Base-by-base conservation (phyloP, 2,888 invertebrate genomes). In the Eupithecia exiguata region DNA sequence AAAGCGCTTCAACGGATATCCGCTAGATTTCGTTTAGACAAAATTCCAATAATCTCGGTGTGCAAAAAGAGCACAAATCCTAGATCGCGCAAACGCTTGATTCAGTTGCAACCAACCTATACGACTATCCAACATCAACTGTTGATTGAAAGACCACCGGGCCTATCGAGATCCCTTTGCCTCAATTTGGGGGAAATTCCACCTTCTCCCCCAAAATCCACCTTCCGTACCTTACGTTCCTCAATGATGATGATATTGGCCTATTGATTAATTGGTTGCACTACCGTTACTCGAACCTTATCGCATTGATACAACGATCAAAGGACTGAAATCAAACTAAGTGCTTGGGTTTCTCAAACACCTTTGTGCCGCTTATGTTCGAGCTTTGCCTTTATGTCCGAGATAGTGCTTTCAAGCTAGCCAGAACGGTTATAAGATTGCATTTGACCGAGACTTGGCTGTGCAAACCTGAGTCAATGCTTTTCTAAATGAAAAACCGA, bases 301-400 rank as follows among this genome's bases (percentile, higher is more conserved):
- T 61, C 67, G 14, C n/a, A 70, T 49, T 68, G 35, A 16, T n/a
- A 53, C 35, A 63, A 46, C 35, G 68, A 61, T 46, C 46, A 62
- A 62, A 72, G 58, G 38, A 43, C 62, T 25, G 30, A 61, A 68
- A 68, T 72, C 38, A 49, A n/a, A 38, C 68, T 49, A 49, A 72
- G 72, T 72, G 68, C 62, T 68, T 62, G 71, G 46, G 58, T 12
- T 49, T 65, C 61, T 43, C 21, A 71, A 46, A 43, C 67, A 61
- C 35, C 61, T 46, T 71, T 67, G 67, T 58, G 14, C 53, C 10
- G 10, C 53, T 21, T 53, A 53, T 53, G 49, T n/a, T n/a, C n/a
- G 18, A 49, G 49, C 49, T 49, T 49, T 49, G 53, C 53, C n/a
- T 21, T 53, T 21, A 53, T 53, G 21, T 53, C 53, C 21, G 10